Evolutionary conservation across 2,888 invertebrate genomes (phyloP).

Genomic region (Rhagium mordax): DNA sequence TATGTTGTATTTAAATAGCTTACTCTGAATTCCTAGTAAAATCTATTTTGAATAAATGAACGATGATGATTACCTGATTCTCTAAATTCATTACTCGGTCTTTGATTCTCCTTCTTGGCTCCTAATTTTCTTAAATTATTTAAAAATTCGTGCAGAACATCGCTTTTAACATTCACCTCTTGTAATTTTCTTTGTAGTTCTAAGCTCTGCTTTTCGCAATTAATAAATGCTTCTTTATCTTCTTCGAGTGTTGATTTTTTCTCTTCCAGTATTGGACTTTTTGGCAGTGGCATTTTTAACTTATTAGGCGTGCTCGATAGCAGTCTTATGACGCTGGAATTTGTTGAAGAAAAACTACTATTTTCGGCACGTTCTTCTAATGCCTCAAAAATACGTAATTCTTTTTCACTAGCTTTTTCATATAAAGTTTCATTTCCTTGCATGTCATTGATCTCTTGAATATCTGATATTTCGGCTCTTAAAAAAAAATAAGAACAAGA

Average conservation of each 20-base stretch:
- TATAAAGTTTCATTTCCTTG: not conserved
- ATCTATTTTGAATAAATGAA: not conserved
- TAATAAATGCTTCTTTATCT: not conserved
- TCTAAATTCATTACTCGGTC: conserved; percentile 6
- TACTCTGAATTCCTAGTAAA: too few species aligned
- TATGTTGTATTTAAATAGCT: too few species aligned
- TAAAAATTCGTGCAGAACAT: conserved; percentile 52
- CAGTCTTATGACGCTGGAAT: conserved; percentile 65
- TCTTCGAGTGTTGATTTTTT: not conserved
- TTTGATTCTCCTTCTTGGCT: not conserved
- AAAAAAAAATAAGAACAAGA: not conserved
- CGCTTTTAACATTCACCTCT: conserved; percentile 47
- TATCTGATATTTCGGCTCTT: not conserved
- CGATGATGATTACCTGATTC: conserved; percentile 6
- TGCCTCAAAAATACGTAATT: conserved; percentile 84
- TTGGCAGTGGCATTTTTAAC: conserved; percentile 67
- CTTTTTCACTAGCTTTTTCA: conserved; percentile 68
- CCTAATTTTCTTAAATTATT: conserved; percentile 47
- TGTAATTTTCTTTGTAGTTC: conserved; percentile 39
- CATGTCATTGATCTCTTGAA: not conserved
- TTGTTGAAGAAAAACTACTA: conserved; percentile 78
- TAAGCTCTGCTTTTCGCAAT: not conserved
- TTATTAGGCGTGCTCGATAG: conserved; percentile 62
- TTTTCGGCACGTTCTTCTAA: conserved; percentile 83
- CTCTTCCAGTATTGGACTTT: conserved; percentile 34